Evolutionary conservation across 1,140 invertebrate species (phyloP).

Genomic region (Lethrus apterus): DNA sequence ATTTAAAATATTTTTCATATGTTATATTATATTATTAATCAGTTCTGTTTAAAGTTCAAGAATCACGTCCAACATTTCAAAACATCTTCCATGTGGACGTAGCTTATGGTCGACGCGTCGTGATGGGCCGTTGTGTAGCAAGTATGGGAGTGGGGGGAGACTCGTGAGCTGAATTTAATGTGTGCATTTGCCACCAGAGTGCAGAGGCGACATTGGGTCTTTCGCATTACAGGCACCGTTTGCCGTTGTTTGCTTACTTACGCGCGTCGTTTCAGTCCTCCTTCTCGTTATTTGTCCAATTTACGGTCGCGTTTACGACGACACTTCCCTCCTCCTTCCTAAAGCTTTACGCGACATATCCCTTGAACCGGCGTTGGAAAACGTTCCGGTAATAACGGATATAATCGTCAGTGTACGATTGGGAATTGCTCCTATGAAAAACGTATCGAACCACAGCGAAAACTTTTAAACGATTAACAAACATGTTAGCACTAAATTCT

Average conservation of each 20-base stretch:
- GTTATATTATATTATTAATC: too few relatives aligned
- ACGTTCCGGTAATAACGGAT: slow-evolving; percentile 14
- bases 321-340: background rate
- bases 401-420: background rate
- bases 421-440: too few relatives aligned
- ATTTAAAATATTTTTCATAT: too few relatives aligned
- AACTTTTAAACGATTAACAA: too few relatives aligned
- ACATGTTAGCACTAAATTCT: too few relatives aligned
- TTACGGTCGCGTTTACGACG: slow-evolving; percentile 3
- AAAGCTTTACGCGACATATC: background rate
- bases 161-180: slow-evolving; percentile 26
- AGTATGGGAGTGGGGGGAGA: background rate
- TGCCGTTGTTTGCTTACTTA: slow-evolving; percentile 24
- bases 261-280: slow-evolving; percentile 9
- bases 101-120: too few relatives aligned
- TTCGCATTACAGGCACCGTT: slow-evolving; percentile 19
- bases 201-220: slow-evolving; percentile 16
- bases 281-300: slow-evolving; percentile 14
- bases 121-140: too few relatives aligned
- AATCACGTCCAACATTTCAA: too few relatives aligned
- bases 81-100: too few relatives aligned
- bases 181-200: slow-evolving; percentile 23
- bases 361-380: slow-evolving; percentile 6
- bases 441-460: too few relatives aligned
- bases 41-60: too few relatives aligned